Conservation (phyloP, 2,888 invertebrate genomes). For the Axea sp. region DNA sequence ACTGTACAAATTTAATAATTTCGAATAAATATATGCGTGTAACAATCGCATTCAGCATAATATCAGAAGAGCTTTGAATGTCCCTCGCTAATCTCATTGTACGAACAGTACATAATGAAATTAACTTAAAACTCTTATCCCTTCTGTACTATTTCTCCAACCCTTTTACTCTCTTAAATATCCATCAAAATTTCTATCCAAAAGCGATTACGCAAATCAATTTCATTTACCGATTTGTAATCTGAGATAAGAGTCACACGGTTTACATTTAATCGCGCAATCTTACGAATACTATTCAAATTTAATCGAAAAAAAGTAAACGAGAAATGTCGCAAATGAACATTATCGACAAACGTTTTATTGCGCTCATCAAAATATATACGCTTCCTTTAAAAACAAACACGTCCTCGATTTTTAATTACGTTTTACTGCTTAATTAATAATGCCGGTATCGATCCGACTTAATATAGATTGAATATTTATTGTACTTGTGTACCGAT, state of each 20-base stretch:
- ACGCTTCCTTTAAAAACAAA: not conserved
- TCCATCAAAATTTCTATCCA: constrained; percentile 14
- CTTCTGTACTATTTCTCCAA: constrained; percentile 1
- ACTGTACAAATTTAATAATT: constrained; percentile 27
- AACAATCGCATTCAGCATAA: constrained; percentile 26
- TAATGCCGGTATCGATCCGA: too few relatives aligned
- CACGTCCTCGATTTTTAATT: constrained; percentile 12
- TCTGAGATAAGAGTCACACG: constrained; percentile 10
- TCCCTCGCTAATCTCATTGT: constrained; percentile 39
- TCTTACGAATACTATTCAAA: too few relatives aligned
- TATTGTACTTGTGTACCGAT: too few relatives aligned
- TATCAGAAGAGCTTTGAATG: constrained; percentile 18
- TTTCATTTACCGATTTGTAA: constrained; percentile 18
- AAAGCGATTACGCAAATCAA: constrained; percentile 25
- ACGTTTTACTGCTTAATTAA: too few relatives aligned
- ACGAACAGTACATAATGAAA: constrained; percentile 19
- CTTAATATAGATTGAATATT: too few relatives aligned
- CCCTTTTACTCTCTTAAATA: constrained; percentile 13
- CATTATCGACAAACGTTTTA: constrained; percentile 9
- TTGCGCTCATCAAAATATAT: constrained; percentile 4
- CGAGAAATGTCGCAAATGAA: too few relatives aligned
- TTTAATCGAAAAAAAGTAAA: too few relatives aligned
- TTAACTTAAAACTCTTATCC: constrained; percentile 44
- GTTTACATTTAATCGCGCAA: too few relatives aligned
- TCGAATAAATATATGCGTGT: constrained; percentile 20